Evolutionary conservation across 1,140 invertebrate species (phyloP), one percentile per base, ranked within the genome.

Genomic region (Ganaspis sp.): DNA sequence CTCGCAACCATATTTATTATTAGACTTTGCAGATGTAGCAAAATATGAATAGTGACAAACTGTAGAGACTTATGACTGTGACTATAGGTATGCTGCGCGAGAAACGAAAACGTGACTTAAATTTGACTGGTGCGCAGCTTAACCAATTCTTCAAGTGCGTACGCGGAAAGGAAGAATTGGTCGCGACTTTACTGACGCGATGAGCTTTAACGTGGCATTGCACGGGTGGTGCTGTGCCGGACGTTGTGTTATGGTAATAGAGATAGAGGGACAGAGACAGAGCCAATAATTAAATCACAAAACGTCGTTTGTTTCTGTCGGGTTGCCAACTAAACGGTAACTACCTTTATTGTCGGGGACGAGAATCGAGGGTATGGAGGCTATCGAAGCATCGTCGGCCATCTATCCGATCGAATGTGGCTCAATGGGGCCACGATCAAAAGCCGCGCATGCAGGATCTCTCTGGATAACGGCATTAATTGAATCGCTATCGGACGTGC

Each of bases 381-480:
- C 58, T 29, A 29, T 29, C 58, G 23, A 64, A 29, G 38, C 81
- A 80, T 54, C 75, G 76, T 54, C 75, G 76, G 81, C 81, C 81
- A 87, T 87, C 84, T 85, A 86, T 85, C 86, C 77, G 77, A 87
- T 84, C 77, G 83, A 85, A 85, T 85, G 73, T 29, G 21, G 69
- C 72, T 77, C 69, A 76, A 79, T 79, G 70, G 74, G 77, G 21
- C 71, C 79, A 71, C 83, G 85, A 84, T 87, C 87, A 87, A 88
- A 87, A 87, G 86, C 86, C 78, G 79, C 76, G 83, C 84, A 82
- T 81, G 77, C 83, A 84, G 84, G 79, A 86, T 86, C 81, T 79
- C 77, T 64, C 81, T 77, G 85, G 84, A 87, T 87, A 88, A 87
- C 87, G 84, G 85, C 86, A 89, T 87, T 89, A 89, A 89, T 89